Percentiles rank a stretch among this genome's conserved stretches.
Conservation (phyloP, 2,888 invertebrate species). For the Crossocerus cetratus region DNA sequence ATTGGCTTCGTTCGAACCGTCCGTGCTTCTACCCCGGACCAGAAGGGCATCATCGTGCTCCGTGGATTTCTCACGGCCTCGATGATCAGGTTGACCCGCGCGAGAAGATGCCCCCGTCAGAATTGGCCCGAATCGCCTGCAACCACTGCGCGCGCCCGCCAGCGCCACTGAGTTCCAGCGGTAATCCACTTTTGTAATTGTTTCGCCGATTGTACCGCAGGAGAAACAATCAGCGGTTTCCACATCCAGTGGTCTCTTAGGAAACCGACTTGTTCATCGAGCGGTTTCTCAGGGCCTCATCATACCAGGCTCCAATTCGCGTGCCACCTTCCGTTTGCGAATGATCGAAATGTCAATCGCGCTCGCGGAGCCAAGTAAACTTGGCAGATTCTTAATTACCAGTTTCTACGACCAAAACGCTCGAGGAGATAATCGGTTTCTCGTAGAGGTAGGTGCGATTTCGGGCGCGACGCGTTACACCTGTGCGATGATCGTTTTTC, state of each 20-base stretch:
- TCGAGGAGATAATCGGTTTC: not conserved
- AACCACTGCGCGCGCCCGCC: not conserved
- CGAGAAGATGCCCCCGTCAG: constrained; percentile 35
- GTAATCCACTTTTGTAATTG: constrained; percentile 35
- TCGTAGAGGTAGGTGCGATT: constrained; percentile 43
- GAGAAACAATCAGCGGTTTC: not conserved
- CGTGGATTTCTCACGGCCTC: constrained; percentile 56
- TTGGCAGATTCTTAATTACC: too few species aligned
- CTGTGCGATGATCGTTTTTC: constrained; percentile 57
- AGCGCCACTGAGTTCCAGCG: not conserved
- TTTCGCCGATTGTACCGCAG: constrained; percentile 16
- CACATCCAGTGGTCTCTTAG: constrained; percentile 10
- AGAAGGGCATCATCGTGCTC: constrained; percentile 12
- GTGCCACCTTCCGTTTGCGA: not conserved
- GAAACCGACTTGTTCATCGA: constrained; percentile 1
- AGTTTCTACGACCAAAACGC: not conserved
- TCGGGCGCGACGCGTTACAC: constrained; percentile 38
- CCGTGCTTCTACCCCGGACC: constrained; percentile 33
- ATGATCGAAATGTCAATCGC: not conserved
- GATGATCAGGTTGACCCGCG: constrained; percentile 45
- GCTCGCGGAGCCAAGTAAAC: not conserved
- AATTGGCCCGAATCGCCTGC: constrained; percentile 21
- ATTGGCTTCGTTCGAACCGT: constrained; percentile 38
- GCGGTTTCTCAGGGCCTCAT: not conserved
- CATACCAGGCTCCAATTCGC: not conserved